These are phyloP conservation scores for Campaea margaritaria DNA, from an alignment of 2,888 invertebrate genomes.

Conservation along the genomic window DNA sequence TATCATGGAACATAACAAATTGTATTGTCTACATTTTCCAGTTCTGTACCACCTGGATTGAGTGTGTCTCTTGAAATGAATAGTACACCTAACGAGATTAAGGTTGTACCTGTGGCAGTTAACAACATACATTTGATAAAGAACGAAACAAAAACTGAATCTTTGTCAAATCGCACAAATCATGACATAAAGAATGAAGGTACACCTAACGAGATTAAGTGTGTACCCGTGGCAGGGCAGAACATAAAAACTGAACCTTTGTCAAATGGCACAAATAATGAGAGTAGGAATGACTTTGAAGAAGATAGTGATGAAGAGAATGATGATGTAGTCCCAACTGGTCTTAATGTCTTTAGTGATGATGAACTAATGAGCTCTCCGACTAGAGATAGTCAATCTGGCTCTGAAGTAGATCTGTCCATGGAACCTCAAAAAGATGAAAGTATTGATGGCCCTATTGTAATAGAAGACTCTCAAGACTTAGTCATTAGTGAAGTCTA, in stretches of 20 bases:
- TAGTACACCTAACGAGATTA: too few species aligned
- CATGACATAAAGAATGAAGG: constrained; percentile 40
- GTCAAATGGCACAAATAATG: constrained; percentile 2
- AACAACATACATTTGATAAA: constrained; percentile 2
- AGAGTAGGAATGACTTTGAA: constrained; percentile 17
- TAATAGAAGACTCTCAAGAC: too few species aligned
- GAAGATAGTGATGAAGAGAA: not conserved
- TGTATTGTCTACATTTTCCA: constrained; percentile 62
- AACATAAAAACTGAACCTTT: not conserved
- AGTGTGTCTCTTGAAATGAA: constrained; percentile 16
- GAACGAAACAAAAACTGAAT: constrained; percentile 40
- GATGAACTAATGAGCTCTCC: not conserved
- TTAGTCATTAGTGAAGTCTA: too few species aligned
- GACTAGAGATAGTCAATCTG: too few species aligned
- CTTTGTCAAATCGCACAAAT: constrained; percentile 11
- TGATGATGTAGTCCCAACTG: not conserved
- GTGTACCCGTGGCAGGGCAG: too few species aligned
- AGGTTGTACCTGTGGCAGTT: too few species aligned
- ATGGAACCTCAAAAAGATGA: not conserved
- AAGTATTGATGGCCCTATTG: not conserved
- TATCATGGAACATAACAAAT: constrained; percentile 60
- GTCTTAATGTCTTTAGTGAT: not conserved
- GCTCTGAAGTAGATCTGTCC: not conserved
- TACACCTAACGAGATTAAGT: too few species aligned
- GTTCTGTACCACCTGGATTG: constrained; percentile 61